Evolutionary conservation across 2,113 vertebrate species (phyloP), one percentile per base, ranked within the genome.

Genomic region (Tachuris rubrigastra): DNA sequence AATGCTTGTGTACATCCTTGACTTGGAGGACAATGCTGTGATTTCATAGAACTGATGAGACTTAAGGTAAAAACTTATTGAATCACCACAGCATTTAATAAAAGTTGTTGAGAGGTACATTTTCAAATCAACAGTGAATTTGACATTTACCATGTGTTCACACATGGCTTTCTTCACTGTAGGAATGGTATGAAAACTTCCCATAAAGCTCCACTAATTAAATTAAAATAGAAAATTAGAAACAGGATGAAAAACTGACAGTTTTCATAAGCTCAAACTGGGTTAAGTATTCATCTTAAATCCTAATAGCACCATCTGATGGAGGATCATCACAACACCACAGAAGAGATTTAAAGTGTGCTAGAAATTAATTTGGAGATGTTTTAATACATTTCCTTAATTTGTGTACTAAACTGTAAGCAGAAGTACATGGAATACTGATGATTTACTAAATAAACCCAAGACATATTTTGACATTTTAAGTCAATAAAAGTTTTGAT

Each of bases 231-330:
- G 56, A 86, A 94, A 79, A 72, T 52, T 3, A 63, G 63, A 89
- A 77, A 79, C 27, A 47, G 46, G 35, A 60, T 58, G 68, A 94
- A 74, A 28, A 75, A 41, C 65, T 78, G 76, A 58, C 52, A 67
- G 73, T 58, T 78, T 66, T 80, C 19, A 10, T 62, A 69, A 77
- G 20, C 2, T 3, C 68, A 90, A 85, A 71, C 17, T 24, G 69
- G 79, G 28, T 66, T 91, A 41, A 74, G 28, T 24, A 52, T 33
- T 87, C 84, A 78, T 96, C 81, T 94, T 37, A 76, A 97, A 84
- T 90, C 85, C 91, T 92, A 95, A 92, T 27, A 97, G 92, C 87
- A 91, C 95, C 95, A 97, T 90, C 96, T 96, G 91, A 95, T 94
- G 94, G 94, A 95, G 71, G 59, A 85, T 91, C 76, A 67, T 24